Evolutionary conservation across 2,113 vertebrate genomes (phyloP).

Genomic region (Panthera tigris): DNA sequence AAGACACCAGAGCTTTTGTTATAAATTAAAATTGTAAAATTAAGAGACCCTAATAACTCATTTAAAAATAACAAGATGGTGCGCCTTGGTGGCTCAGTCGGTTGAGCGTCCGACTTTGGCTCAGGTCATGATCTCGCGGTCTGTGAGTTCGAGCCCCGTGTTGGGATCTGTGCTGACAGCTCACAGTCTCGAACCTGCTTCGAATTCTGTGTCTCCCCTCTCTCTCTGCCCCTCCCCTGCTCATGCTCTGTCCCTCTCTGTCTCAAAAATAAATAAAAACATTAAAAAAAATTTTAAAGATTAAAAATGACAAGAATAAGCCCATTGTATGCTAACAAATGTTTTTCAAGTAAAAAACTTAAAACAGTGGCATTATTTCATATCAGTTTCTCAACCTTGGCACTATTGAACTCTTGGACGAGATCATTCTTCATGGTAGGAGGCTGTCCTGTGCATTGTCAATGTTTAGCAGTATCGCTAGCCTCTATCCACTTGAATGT

Average conservation of each 20-base stretch:
- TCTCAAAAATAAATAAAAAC: too few species aligned
- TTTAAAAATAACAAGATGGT: neutral
- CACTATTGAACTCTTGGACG: neutral
- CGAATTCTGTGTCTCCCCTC: too few species aligned
- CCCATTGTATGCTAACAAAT: neutral
- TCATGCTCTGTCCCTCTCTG: too few species aligned
- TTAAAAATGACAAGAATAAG: neutral
- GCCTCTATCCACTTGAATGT: neutral
- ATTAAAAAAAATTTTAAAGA: too few species aligned
- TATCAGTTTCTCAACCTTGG: neutral
- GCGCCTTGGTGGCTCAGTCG: too few species aligned
- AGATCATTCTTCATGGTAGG: neutral
- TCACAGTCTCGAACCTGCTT: too few species aligned
- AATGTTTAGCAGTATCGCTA: neutral
- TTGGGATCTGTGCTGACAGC: too few species aligned
- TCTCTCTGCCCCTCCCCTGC: too few species aligned
- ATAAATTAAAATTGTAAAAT: neutral
- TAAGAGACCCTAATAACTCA: neutral
- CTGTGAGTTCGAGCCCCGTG: too few species aligned
- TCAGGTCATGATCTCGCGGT: too few species aligned
- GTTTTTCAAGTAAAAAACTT: neutral
- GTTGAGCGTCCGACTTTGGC: too few species aligned
- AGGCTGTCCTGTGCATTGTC: neutral
- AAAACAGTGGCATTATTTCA: neutral
- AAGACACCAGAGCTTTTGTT: constrained; percentile 26